Percentiles rank a stretch among this genome's conserved stretches.
phyloP scores from a whole-genome alignment of 2,888 invertebrate genomes.

The Coleophora flavipennella region DNA sequence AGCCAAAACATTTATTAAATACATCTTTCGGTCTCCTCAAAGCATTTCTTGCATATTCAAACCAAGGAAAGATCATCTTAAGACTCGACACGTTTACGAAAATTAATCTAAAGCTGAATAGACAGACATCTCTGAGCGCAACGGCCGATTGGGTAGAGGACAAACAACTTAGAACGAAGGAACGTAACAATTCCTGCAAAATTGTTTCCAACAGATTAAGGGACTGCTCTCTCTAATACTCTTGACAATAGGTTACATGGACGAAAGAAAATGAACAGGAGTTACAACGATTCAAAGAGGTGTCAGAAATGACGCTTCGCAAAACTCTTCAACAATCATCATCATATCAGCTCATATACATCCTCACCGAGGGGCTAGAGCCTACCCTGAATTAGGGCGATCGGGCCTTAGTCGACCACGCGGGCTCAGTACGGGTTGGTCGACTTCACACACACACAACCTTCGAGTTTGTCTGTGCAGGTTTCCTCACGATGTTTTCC shows the following conservation, averaged over 20 bases:
- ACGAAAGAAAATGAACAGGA: neutral
- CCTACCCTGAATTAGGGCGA: too few species aligned
- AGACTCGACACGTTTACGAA: conserved; percentile 6
- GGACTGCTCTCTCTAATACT: conserved; percentile 41
- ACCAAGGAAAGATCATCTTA: neutral
- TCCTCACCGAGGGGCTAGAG: conserved; percentile 17
- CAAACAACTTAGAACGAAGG: conserved; percentile 27
- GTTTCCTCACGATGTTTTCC: too few species aligned
- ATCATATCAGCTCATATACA: neutral
- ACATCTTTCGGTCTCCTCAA: too few species aligned
- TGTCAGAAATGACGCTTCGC: neutral
- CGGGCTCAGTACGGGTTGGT: too few species aligned
- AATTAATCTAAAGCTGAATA: conserved; percentile 9
- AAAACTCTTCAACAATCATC: neutral
- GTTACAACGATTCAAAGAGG: neutral
- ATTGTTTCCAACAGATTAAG: conserved; percentile 51
- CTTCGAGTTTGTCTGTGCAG: too few species aligned
- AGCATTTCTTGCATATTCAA: too few species aligned
- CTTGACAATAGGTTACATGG: conserved; percentile 36
- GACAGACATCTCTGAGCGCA: conserved; percentile 8
- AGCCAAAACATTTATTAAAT: too few species aligned
- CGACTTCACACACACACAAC: too few species aligned
- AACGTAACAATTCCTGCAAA: conserved; percentile 38
- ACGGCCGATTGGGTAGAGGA: conserved; percentile 19
- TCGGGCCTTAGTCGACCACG: too few species aligned